Conservation (phyloP, 2,888 invertebrate species). For the Stegophylla sp. region DNA sequence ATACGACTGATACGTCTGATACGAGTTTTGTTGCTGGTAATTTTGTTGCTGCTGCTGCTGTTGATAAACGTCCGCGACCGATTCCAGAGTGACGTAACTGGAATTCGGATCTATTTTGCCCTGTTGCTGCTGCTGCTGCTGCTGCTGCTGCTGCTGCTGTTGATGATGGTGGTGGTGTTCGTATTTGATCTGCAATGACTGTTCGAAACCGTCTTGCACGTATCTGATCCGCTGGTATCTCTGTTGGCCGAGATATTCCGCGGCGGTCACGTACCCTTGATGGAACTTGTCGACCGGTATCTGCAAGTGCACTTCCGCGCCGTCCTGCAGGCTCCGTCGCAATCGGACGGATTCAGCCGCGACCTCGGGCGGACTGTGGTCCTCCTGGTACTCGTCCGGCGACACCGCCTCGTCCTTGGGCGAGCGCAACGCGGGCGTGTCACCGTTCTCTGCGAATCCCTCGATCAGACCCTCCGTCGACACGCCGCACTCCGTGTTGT, state of each 20-base stretch:
- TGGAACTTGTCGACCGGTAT: slow-evolving; percentile 50
- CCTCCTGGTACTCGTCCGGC: slow-evolving; percentile 32
- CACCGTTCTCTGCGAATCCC: slow-evolving; percentile 40
- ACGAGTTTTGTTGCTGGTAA: slow-evolving; percentile 13
- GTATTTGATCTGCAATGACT: slow-evolving; percentile 23
- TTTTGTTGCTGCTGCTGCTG: slow-evolving; percentile 35
- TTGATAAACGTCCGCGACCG: slow-evolving; percentile 44
- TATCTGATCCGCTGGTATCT: slow-evolving; percentile 46
- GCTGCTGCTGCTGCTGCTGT: slow-evolving; percentile 4
- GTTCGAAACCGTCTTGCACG: slow-evolving; percentile 7
- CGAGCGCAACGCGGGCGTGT: not conserved
- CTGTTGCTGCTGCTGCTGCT: slow-evolving; percentile 10
- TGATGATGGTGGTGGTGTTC: slow-evolving; percentile 42
- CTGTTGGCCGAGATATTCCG: slow-evolving; percentile 31
- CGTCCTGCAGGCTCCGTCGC: slow-evolving; percentile 40
- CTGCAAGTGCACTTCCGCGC: slow-evolving; percentile 41
- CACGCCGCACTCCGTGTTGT: slow-evolving; percentile 48
- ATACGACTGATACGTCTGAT: slow-evolving; percentile 38
- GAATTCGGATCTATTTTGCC: slow-evolving; percentile 40
- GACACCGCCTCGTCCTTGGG: slow-evolving; percentile 33
- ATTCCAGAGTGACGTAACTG: slow-evolving; percentile 51
- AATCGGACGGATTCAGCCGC: slow-evolving; percentile 30
- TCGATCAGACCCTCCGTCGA: slow-evolving; percentile 42
- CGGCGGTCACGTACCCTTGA: slow-evolving; percentile 34
- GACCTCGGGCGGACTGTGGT: slow-evolving; percentile 40